A percentile compares a stretch with the other conserved stretches of the same genome.
Evolutionary conservation across 2,113 vertebrate species (phyloP).

Genomic region (Todiramphus saurophagus): DNA sequence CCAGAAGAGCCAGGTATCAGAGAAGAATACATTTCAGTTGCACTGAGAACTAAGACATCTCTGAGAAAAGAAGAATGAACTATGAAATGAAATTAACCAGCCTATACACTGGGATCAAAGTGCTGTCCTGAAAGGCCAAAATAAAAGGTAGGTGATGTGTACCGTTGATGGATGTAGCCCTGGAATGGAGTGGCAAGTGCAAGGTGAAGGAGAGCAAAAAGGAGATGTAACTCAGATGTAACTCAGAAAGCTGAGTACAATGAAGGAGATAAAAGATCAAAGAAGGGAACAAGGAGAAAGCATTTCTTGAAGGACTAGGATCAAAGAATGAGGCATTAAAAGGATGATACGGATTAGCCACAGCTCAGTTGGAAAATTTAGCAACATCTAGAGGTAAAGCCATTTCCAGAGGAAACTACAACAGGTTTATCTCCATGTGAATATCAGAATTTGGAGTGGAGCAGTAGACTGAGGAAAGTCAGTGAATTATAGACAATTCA

Average conservation of each 20-base stretch:
- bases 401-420: not conserved
- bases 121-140: not conserved
- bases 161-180: not conserved
- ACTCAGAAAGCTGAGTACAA: not conserved
- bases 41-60: not conserved
- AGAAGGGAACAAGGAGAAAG: not conserved
- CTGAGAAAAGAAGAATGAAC: not conserved
- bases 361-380: not conserved
- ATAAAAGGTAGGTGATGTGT: not conserved
- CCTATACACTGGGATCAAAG: not conserved
- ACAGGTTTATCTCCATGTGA: not conserved
- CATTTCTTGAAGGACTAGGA: not conserved
- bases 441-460: not conserved
- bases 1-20: not conserved
- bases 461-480: not conserved
- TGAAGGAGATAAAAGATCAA: constrained; percentile 43
- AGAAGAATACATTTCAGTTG: not conserved
- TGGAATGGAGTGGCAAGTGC: not conserved
- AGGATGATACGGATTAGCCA: not conserved
- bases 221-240: not conserved
- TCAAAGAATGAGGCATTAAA: constrained; percentile 6
- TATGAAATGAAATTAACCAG: not conserved
- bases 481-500: not conserved
- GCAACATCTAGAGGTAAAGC: not conserved
- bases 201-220: not conserved